A percentile compares a stretch with the other conserved stretches of the same genome.
phyloP scores from a whole-genome alignment of 1,140 invertebrate genomes.

The Drosophila leontia region DNA sequence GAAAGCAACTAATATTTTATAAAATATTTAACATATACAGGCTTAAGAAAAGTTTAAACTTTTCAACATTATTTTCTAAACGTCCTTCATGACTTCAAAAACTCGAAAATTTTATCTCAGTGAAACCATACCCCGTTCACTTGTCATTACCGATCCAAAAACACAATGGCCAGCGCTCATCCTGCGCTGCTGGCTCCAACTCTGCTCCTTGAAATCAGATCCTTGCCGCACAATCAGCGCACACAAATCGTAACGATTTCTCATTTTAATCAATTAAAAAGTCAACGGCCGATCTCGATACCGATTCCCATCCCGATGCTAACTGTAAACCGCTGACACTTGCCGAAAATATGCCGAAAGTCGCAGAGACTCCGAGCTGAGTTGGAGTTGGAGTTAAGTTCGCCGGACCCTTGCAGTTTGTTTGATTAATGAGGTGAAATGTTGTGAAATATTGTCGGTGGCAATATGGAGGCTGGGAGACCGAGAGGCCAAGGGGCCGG shows the following conservation, averaged over 20 bases:
- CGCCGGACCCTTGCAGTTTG: slow-evolving; percentile 66
- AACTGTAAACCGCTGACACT: slow-evolving; percentile 79
- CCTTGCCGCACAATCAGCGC: slow-evolving; percentile 76
- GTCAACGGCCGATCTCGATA: slow-evolving; percentile 66
- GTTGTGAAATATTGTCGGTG: slow-evolving; percentile 78
- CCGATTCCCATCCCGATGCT: slow-evolving; percentile 34
- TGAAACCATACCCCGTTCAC: slow-evolving; percentile 44
- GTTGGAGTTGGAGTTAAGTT: slow-evolving; percentile 2
- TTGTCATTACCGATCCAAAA: slow-evolving; percentile 69
- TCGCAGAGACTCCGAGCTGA: slow-evolving; percentile 5
- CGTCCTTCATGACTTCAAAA: background rate
- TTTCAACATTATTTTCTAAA: background rate
- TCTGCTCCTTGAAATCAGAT: slow-evolving; percentile 70
- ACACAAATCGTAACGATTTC: slow-evolving; percentile 84
- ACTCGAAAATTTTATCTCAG: background rate
- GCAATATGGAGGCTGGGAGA: slow-evolving; percentile 1
- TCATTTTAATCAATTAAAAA: slow-evolving; percentile 85
- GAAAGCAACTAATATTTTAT: background rate
- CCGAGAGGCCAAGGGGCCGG: background rate
- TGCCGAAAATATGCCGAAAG: slow-evolving; percentile 73
- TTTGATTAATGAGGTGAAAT: slow-evolving; percentile 84
- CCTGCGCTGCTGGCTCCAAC: slow-evolving; percentile 7
- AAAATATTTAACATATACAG: background rate
- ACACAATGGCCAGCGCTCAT: slow-evolving; percentile 65
- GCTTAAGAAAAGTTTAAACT: background rate